Percentiles rank a stretch among this genome's conserved stretches.
phyloP scores from a whole-genome alignment of 2,888 invertebrate species.

The Drosophila mimetica region DNA sequence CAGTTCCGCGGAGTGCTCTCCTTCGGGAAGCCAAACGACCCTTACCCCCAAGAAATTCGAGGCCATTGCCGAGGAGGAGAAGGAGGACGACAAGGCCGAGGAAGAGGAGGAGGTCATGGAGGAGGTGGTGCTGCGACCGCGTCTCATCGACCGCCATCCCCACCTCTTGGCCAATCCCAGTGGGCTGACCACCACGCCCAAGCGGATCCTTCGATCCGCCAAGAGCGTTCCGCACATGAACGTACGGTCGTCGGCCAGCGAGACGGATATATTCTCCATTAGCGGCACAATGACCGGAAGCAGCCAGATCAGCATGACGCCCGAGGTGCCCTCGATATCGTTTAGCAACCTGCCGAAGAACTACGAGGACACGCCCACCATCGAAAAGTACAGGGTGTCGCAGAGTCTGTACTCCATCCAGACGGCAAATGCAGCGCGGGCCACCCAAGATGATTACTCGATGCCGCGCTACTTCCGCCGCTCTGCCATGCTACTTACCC shows the following conservation, averaged over 20 bases:
- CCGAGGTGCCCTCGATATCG: slow-evolving; percentile 85
- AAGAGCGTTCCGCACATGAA: slow-evolving; percentile 83
- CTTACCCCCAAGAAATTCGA: slow-evolving; percentile 80
- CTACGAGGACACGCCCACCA: slow-evolving; percentile 84
- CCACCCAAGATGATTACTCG: slow-evolving; percentile 86
- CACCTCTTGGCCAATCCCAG: slow-evolving; percentile 65
- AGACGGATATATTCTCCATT: slow-evolving; percentile 84
- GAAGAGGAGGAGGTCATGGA: slow-evolving; percentile 71
- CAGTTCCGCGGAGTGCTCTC: slow-evolving; percentile 72
- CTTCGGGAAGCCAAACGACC: slow-evolving; percentile 78
- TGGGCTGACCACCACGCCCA: slow-evolving; percentile 54
- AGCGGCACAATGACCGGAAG: slow-evolving; percentile 72
- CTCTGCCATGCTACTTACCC: slow-evolving; percentile 80
- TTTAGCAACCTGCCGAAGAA: slow-evolving; percentile 84
- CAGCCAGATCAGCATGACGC: slow-evolving; percentile 84
- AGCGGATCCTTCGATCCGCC: slow-evolving; percentile 79
- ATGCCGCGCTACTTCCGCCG: slow-evolving; percentile 88
- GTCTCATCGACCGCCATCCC: slow-evolving; percentile 79
- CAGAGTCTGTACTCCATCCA: slow-evolving; percentile 85
- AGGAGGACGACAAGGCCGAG: slow-evolving; percentile 46
- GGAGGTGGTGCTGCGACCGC: slow-evolving; percentile 82
- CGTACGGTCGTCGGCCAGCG: slow-evolving; percentile 81
- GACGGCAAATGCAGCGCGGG: slow-evolving; percentile 85
- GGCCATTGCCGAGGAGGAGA: slow-evolving; percentile 81
- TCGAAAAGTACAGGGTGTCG: slow-evolving; percentile 84